These are phyloP conservation scores for Philereme transversata DNA, from an alignment of 2,888 invertebrate species.

Conservation along the genomic window DNA sequence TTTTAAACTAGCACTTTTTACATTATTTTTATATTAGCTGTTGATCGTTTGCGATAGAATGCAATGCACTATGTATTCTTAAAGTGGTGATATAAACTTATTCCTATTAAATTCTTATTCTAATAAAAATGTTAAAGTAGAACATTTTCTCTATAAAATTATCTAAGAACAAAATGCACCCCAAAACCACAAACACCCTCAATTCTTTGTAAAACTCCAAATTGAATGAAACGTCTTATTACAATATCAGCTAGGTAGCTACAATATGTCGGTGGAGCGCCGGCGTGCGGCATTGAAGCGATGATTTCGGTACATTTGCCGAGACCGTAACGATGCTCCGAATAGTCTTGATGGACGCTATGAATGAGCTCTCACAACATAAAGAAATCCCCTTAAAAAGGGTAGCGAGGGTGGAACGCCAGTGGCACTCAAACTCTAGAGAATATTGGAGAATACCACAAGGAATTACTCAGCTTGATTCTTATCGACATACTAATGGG, in stretches of 20 bases:
- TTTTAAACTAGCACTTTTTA: no score
- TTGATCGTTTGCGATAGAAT: no score
- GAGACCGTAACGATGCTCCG: constrained; percentile 86
- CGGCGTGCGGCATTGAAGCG: constrained; percentile 74
- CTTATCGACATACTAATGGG: constrained; percentile 8
- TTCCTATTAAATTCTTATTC: no score
- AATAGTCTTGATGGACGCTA: constrained; percentile 87
- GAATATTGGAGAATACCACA: constrained; percentile 49
- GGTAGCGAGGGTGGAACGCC: constrained; percentile 74
- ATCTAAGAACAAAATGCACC: not conserved
- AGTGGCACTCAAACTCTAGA: constrained; percentile 48
- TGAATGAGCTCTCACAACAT: constrained; percentile 85
- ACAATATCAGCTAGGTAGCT: constrained; percentile 64
- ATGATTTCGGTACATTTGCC: constrained; percentile 85
- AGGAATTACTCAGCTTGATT: constrained; percentile 37
- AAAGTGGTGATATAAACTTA: no score
- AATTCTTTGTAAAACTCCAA: constrained; percentile 47
- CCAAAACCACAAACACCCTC: constrained; percentile 8
- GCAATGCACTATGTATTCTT: no score
- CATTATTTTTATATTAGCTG: no score
- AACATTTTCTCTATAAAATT: no score
- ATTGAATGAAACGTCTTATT: constrained; percentile 71
- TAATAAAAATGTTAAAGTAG: no score
- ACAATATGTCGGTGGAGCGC: constrained; percentile 74
- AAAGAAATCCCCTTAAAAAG: constrained; percentile 85